Conservation (phyloP, 2,113 vertebrate species). For the Diphyllodes magnificus region DNA sequence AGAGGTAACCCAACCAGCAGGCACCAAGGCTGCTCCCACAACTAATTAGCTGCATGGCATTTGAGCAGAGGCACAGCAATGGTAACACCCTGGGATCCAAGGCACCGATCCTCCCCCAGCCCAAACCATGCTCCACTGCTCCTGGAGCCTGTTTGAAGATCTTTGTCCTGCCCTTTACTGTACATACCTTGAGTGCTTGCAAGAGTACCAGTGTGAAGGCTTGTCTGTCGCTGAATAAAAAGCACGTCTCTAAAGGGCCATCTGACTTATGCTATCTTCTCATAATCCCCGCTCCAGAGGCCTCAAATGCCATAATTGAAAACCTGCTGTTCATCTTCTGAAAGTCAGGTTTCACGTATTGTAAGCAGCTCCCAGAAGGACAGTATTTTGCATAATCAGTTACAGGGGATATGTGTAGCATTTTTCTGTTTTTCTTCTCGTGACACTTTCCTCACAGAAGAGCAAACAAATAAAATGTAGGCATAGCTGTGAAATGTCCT, state of each 20-base stretch:
- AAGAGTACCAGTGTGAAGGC: not conserved
- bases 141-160: not conserved
- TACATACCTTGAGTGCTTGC: not conserved
- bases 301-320: conserved; percentile 29
- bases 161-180: not conserved
- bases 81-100: not conserved
- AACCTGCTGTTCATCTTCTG: conserved; percentile 2
- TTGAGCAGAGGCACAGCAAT: not conserved
- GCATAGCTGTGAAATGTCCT: not conserved
- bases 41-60: not conserved
- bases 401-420: not conserved
- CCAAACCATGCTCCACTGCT: not conserved
- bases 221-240: not conserved
- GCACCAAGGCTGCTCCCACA: not conserved
- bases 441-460: not conserved
- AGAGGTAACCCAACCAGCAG: not conserved
- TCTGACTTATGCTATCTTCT: not conserved
- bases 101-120: not conserved
- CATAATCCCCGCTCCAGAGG: not conserved
- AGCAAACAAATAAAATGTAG: not conserved
- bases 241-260: not conserved
- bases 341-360: not conserved
- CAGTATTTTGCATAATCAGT: conserved; percentile 6
- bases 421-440: conserved; percentile 2
- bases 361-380: not conserved